phyloP scores from a whole-genome alignment of 1,140 invertebrate genomes.

The Diplogasteroides magnus region DNA sequence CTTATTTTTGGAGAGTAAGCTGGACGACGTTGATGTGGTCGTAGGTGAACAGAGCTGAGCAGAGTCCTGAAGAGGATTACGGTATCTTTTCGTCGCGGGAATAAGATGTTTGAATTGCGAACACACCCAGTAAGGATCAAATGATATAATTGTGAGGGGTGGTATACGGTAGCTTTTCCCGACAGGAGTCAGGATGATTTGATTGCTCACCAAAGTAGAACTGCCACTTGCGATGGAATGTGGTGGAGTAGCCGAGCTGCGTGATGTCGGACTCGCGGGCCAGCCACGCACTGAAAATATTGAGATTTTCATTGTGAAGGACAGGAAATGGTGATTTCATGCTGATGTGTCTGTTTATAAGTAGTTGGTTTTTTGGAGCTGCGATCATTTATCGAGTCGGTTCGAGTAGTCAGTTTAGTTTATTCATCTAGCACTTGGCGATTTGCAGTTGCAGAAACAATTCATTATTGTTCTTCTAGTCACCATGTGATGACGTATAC shows the following conservation, averaged over 20 bases:
- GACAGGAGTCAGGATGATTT: neutral
- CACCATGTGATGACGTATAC: no score
- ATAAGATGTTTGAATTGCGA: no score
- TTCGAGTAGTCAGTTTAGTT: no score
- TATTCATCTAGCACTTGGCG: no score
- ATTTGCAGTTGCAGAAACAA: no score
- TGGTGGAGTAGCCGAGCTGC: conserved; percentile 21
- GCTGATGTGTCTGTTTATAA: no score
- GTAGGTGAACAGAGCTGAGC: conserved; percentile 38
- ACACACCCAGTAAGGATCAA: no score
- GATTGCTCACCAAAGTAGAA: conserved; percentile 32
- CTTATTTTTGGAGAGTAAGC: conserved; percentile 15
- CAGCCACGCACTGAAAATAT: conserved; percentile 33
- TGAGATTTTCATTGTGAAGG: neutral
- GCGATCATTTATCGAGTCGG: no score
- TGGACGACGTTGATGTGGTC: conserved; percentile 38
- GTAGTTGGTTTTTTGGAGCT: no score
- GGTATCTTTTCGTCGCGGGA: no score
- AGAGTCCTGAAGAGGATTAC: conserved; percentile 14
- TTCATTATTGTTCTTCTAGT: no score
- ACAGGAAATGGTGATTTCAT: neutral
- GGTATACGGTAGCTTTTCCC: no score
- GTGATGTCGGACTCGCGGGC: conserved; percentile 22
- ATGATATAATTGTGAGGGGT: neutral
- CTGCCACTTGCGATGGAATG: conserved; percentile 42